Evolutionary conservation across 2,113 vertebrate species (phyloP).

Genomic region (Taxidea taxus): DNA sequence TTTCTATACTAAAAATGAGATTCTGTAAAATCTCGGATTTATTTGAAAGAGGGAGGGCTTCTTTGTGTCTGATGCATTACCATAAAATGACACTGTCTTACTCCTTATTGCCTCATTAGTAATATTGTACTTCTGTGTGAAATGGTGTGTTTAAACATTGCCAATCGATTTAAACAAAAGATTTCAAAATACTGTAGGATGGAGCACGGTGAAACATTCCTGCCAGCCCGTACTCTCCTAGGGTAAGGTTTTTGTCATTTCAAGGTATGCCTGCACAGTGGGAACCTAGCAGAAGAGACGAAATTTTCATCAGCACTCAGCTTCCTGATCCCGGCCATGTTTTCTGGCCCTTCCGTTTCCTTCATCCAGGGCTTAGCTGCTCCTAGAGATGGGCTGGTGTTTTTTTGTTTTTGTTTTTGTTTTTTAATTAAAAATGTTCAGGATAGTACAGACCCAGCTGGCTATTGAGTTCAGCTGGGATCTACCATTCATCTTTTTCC

Average conservation of each 20-base stretch:
- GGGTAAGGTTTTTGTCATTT: background rate
- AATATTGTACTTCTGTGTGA: slow-evolving; percentile 52
- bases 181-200: slow-evolving; percentile 7
- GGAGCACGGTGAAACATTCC: background rate
- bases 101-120: slow-evolving; percentile 56
- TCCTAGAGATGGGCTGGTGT: background rate
- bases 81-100: slow-evolving; percentile 2
- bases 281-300: background rate
- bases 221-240: slow-evolving; percentile 27
- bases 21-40: background rate
- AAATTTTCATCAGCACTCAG: rapidly evolving
- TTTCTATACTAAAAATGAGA: slow-evolving; percentile 39
- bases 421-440: background rate
- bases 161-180: slow-evolving; percentile 67
- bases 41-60: slow-evolving; percentile 40
- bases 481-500: background rate
- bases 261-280: background rate
- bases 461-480: background rate
- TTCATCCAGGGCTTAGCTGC: background rate
- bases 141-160: slow-evolving; percentile 56
- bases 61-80: slow-evolving; percentile 6
- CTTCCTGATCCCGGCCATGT: rapidly evolving
- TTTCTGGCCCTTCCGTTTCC: background rate
- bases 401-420: too few species aligned
- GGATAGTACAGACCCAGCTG: background rate